phyloP scores from a whole-genome alignment of 1,140 invertebrate genomes.

The Pseudomyrmex gracilis region DNA sequence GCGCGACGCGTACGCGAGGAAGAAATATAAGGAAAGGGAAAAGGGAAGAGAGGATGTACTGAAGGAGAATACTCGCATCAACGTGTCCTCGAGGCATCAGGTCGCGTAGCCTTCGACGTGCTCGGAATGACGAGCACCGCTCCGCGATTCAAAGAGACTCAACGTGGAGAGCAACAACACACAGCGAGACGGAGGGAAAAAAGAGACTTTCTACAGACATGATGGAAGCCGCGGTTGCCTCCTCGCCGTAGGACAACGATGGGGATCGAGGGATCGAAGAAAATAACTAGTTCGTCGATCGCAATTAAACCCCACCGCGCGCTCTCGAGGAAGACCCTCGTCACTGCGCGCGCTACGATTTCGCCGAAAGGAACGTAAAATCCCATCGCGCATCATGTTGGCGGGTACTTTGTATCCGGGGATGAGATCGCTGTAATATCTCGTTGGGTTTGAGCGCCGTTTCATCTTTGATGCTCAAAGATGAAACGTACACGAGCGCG shows the following conservation, averaged over 20 bases:
- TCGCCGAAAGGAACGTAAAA: conserved; percentile 64
- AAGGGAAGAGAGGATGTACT: background rate
- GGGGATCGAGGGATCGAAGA: conserved; percentile 55
- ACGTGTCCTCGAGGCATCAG: conserved; percentile 71
- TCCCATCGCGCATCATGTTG: background rate
- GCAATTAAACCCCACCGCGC: conserved; percentile 57
- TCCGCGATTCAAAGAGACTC: conserved; percentile 62
- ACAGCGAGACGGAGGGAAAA: conserved; percentile 43
- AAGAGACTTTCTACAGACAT: conserved; percentile 38
- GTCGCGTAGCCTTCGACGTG: conserved; percentile 82
- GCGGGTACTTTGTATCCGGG: conserved; percentile 2
- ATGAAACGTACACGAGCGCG: background rate
- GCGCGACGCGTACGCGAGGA: background rate
- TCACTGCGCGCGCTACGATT: conserved; percentile 50
- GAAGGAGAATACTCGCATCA: conserved; percentile 27
- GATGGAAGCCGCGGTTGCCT: conserved; percentile 21
- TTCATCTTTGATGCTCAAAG: background rate
- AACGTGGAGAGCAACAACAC: background rate
- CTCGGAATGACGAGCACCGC: conserved; percentile 73
- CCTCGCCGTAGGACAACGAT: conserved; percentile 31
- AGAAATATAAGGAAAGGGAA: conserved; percentile 29
- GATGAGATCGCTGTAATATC: conserved; percentile 13
- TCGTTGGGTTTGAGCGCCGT: background rate
- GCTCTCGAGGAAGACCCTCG: conserved; percentile 53
- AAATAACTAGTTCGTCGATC: conserved; percentile 66